Evolutionary conservation across 2,888 invertebrate species (phyloP), one percentile per base, ranked within the genome.

Genomic region (Plemyria rubiginata): DNA sequence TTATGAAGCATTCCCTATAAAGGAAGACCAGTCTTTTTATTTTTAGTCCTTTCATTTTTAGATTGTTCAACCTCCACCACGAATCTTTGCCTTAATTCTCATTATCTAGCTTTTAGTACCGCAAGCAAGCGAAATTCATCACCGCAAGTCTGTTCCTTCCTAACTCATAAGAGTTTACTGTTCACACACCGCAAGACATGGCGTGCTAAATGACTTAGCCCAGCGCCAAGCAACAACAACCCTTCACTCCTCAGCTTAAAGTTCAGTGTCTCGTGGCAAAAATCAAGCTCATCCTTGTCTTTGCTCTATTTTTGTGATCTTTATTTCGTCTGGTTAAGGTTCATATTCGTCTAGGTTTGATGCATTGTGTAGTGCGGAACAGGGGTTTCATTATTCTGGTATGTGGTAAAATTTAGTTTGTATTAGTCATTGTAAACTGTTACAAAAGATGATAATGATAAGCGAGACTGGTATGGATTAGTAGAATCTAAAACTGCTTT

Each of bases 121-220:
- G 62, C 57, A 52, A 63, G 62, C 57, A 52, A 65, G 63, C 58
- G 43, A 65, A 62, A 69, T 65, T 54, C 59, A 67, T 66, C 61
- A 65, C 52, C 57, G 60, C 63, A 49, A 16, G 60, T 56, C 53
- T 64, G 54, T 53, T 46, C 61, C 57, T 12, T 62, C 63, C 70
- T 61, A 41, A 43, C 65, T 70, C 63, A 55, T 62, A 57, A 65
- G 65, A 66, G 59, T 61, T 68, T 62, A 64, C 62, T 59, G 63
- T 65, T 67, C 66, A 62, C 64, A 67, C 66, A 65, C 66, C 66
- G 52, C 70, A 65, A 65, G 64, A 67, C 66, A 67, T 56, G 65
- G 46, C 64, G 61, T 62, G 57, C 57, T 66, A 66, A 69, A 69
- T 65, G 66, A 66, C 66, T 65, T 63, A 60, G 43, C 53, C 12